These are phyloP conservation scores for Spatulosminthurus flaviceps DNA, from an alignment of 2,888 invertebrate genomes.

Conservation along the genomic window DNA sequence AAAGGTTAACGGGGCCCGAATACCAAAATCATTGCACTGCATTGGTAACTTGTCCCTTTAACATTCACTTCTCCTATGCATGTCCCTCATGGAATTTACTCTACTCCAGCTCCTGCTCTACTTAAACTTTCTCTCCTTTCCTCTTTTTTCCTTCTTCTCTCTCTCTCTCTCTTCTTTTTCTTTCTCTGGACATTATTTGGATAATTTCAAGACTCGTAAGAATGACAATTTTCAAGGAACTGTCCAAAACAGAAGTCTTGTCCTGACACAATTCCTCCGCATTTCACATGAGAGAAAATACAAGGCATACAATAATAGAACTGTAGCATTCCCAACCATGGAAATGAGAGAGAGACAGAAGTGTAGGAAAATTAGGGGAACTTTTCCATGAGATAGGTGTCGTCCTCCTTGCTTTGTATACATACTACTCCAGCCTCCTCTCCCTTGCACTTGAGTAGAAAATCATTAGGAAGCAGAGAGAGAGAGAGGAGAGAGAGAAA, in stretches of 20 bases:
- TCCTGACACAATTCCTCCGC: not conserved
- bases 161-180: conserved; percentile 1
- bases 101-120: not conserved
- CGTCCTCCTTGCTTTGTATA: too few relatives aligned
- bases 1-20: conserved; percentile 13
- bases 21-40: conserved; percentile 21
- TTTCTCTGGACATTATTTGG: conserved; percentile 8
- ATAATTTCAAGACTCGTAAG: not conserved
- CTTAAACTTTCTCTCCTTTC: conserved; percentile 5
- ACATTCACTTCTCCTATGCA: not conserved
- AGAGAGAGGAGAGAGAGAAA: not conserved
- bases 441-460: not conserved
- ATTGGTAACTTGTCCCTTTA: not conserved
- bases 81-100: not conserved
- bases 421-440: too few relatives aligned
- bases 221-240: not conserved
- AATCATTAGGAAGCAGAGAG: not conserved
- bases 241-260: conserved; percentile 18
- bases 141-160: not conserved
- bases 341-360: conserved; percentile 1
- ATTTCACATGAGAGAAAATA: not conserved
- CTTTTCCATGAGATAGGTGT: too few relatives aligned
- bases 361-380: conserved; percentile 4
- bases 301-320: not conserved
- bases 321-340: not conserved